phyloP scores from a whole-genome alignment of 2,113 vertebrate genomes.

The Urocynchramus pylzowi region DNA sequence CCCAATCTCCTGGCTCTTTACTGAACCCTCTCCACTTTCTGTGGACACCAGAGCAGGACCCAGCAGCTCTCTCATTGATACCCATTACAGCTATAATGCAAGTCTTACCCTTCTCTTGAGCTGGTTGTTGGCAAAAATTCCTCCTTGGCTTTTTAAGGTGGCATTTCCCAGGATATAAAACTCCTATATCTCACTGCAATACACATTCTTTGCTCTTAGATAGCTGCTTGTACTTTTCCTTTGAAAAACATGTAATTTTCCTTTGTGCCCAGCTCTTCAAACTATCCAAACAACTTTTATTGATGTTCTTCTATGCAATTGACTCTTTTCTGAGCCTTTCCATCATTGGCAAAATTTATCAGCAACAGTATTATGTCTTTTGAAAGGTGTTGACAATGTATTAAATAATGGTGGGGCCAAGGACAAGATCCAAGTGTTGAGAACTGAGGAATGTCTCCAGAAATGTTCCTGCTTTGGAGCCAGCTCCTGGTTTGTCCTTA shows the following conservation, averaged over 20 bases:
- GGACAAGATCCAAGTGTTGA: background rate
- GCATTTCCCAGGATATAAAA: background rate
- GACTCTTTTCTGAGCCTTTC: background rate
- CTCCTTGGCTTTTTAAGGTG: background rate
- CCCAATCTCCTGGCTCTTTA: background rate
- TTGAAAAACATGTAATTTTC: background rate
- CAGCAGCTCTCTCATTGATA: background rate
- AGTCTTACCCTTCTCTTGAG: background rate
- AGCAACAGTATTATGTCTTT: background rate
- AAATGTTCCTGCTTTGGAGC: background rate
- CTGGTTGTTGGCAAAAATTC: background rate
- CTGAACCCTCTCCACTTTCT: background rate
- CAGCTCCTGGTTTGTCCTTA: background rate
- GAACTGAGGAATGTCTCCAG: background rate
- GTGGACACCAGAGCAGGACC: background rate
- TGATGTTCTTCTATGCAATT: background rate
- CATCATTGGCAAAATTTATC: background rate
- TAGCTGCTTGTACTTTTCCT: background rate
- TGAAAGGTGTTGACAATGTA: conserved; percentile 21
- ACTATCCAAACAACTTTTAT: background rate
- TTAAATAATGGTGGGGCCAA: background rate
- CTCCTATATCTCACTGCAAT: background rate
- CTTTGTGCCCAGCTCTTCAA: background rate
- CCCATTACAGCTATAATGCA: background rate
- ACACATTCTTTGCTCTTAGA: background rate